A percentile compares a stretch with the other conserved stretches of the same genome.
Conservation (phyloP, 2,888 invertebrate genomes). For the Willowsia nigromaculata region DNA sequence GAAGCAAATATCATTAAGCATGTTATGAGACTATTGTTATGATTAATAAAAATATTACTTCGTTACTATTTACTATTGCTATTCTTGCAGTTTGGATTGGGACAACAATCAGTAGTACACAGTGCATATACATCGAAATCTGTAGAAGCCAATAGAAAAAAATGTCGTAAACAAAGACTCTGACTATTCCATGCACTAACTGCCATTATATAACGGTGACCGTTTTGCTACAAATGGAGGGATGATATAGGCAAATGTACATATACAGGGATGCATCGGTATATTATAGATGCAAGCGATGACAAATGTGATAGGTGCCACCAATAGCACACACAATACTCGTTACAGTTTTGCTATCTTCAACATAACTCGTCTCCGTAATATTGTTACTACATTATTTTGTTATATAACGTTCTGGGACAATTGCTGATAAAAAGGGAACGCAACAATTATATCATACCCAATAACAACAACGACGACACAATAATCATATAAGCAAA, state of each 20-base stretch:
- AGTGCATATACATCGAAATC: not conserved
- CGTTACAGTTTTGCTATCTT: constrained; percentile 27
- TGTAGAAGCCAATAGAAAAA: not conserved
- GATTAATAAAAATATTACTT: constrained; percentile 29
- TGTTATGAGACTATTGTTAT: constrained; percentile 47
- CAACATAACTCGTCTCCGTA: not conserved
- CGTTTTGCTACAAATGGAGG: constrained; percentile 27
- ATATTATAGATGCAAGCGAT: constrained; percentile 18
- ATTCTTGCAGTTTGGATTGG: not conserved
- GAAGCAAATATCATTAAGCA: constrained; percentile 50
- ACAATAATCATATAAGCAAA: constrained; percentile 17
- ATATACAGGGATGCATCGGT: not conserved
- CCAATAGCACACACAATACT: not conserved
- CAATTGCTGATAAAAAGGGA: constrained; percentile 69
- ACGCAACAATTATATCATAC: constrained; percentile 69
- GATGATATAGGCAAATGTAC: constrained; percentile 1
- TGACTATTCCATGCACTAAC: not conserved
- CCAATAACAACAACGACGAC: constrained; percentile 1
- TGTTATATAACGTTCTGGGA: constrained; percentile 49
- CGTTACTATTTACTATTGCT: not conserved
- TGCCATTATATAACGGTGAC: constrained; percentile 42
- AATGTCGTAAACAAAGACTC: constrained; percentile 43
- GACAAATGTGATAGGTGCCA: constrained; percentile 39
- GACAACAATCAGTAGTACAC: not conserved
- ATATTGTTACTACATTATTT: constrained; percentile 2